Evolutionary conservation across 2,888 invertebrate genomes (phyloP).

Genomic region (Leptinotarsa rubiginosa): DNA sequence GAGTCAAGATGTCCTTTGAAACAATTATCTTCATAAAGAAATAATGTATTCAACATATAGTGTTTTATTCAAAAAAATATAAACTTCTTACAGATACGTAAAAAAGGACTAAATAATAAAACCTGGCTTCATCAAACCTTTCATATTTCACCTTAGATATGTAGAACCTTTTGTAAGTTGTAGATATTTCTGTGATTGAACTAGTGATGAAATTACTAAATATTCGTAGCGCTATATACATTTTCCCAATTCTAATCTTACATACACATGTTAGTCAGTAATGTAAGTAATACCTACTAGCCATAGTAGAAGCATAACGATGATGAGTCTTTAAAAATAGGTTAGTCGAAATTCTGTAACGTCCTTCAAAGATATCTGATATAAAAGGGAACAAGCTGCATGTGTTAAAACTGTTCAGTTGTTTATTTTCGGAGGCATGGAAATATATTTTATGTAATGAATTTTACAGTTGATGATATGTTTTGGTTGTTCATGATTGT

Average conservation of each 20-base stretch:
- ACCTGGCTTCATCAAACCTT: too few relatives aligned
- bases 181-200: slow-evolving; percentile 15
- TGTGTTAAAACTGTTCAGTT: background rate
- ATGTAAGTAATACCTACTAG: background rate
- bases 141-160: background rate
- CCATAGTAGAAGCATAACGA: background rate
- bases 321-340: background rate
- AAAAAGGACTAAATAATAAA: too few relatives aligned
- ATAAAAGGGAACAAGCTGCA: slow-evolving; percentile 4
- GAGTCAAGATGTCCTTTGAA: too few relatives aligned
- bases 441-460: slow-evolving; percentile 14
- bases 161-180: background rate
- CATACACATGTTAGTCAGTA: background rate
- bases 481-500: background rate
- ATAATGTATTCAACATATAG: too few relatives aligned
- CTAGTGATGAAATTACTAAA: background rate
- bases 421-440: background rate
- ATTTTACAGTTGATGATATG: background rate
- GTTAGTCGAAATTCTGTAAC: background rate
- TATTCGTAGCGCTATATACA: background rate
- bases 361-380: slow-evolving; percentile 13
- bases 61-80: too few relatives aligned
- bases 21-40: too few relatives aligned
- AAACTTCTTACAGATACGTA: too few relatives aligned
- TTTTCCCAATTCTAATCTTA: background rate